Conservation (phyloP, 35 echinoderm and acorn worm species). For the Heliocidaris tuberculata region DNA sequence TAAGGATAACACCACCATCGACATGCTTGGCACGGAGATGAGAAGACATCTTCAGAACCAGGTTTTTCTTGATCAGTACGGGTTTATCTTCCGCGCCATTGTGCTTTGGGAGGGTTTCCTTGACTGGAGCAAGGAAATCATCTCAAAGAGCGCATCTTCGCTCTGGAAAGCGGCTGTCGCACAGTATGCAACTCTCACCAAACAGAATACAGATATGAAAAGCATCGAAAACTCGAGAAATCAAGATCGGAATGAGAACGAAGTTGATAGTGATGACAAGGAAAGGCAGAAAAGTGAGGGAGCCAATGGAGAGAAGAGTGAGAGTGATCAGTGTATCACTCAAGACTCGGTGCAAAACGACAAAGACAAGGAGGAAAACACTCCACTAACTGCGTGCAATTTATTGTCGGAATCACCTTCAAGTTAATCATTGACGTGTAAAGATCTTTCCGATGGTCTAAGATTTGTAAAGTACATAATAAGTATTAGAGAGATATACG, state of each 20-base stretch:
- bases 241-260: neutral
- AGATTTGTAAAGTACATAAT: too few species aligned
- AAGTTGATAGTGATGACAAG: neutral
- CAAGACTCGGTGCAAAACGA: neutral
- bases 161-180: neutral
- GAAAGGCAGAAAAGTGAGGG: neutral
- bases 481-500: too few species aligned
- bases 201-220: neutral
- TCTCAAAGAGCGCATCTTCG: neutral
- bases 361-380: neutral
- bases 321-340: neutral
- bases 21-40: conserved; percentile 79
- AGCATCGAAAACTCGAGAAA: neutral
- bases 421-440: neutral
- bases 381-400: neutral
- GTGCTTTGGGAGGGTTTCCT: conserved; percentile 62
- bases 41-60: conserved; percentile 71
- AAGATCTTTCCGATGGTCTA: too few species aligned
- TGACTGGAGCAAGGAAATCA: conserved; percentile 24
- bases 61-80: conserved; percentile 73
- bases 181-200: neutral
- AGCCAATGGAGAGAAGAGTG: neutral
- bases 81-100: conserved; percentile 82
- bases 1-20: conserved; percentile 77
- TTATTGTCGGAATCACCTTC: neutral